A percentile compares a stretch with the other conserved stretches of the same genome.
Conservation (phyloP, 2,113 vertebrate genomes). For the Brevimyrus niger region DNA sequence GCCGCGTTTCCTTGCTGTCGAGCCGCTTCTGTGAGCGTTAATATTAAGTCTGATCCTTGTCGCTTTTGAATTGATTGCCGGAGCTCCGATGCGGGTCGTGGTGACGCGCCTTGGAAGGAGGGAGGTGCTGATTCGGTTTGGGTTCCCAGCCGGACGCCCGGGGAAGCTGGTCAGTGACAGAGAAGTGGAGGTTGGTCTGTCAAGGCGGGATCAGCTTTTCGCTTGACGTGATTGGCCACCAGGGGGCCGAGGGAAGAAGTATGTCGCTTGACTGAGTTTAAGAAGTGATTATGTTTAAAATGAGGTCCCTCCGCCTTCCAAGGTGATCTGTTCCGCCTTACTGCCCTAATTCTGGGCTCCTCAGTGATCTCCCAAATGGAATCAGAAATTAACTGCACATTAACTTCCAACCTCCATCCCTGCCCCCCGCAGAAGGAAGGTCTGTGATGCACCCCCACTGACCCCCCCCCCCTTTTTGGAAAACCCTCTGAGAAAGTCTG, state of each 20-base stretch:
- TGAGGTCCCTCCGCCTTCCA: conserved; percentile 26
- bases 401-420: conserved; percentile 12
- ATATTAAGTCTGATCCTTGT: background rate
- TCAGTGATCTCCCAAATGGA: conserved; percentile 39
- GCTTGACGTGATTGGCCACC: background rate
- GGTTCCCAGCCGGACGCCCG: background rate
- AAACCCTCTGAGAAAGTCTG: background rate
- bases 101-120: background rate
- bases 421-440: background rate
- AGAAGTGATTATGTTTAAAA: conserved; percentile 7
- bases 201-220: background rate
- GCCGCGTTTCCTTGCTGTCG: background rate
- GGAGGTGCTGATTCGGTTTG: background rate
- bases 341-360: conserved; percentile 38
- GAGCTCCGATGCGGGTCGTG: background rate
- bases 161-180: background rate
- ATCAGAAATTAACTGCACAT: conserved; percentile 27
- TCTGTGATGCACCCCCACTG: background rate
- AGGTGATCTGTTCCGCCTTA: conserved; percentile 37
- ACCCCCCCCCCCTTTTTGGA: background rate
- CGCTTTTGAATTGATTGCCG: background rate
- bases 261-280: background rate
- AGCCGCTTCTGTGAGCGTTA: background rate
- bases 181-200: background rate
- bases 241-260: background rate